Evolutionary conservation across 1,140 invertebrate species (phyloP).

Genomic region (Coelopa frigida): DNA sequence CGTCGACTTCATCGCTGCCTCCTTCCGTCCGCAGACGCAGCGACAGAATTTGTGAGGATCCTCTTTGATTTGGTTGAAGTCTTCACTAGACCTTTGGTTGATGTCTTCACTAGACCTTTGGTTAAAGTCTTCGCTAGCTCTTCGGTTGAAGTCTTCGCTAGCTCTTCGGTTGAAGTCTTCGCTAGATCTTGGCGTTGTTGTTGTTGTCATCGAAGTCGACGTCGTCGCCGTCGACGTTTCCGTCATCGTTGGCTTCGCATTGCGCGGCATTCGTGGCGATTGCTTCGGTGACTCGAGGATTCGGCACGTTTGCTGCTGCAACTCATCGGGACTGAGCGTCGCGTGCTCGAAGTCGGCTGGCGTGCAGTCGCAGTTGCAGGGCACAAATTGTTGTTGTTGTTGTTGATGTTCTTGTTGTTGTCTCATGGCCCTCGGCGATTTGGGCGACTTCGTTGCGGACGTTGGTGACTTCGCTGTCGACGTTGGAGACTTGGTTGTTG

Average conservation of each 20-base stretch:
- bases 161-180: background rate
- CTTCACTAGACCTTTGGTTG: too few species aligned
- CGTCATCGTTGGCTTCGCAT: too few species aligned
- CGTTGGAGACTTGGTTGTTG: too few species aligned
- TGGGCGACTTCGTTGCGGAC: conserved; percentile 11
- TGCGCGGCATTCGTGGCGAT: conserved; percentile 12
- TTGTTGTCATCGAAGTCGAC: conserved; percentile 5
- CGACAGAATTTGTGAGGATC: conserved; percentile 12
- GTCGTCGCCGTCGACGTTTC: too few species aligned
- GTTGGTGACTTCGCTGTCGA: conserved; percentile 9
- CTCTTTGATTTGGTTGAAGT: too few species aligned
- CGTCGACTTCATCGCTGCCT: too few species aligned
- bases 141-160: too few species aligned
- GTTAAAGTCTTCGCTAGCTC: too few species aligned
- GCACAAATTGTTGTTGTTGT: conserved; percentile 18
- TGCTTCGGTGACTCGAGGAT: conserved; percentile 38
- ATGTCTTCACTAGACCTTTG: too few species aligned
- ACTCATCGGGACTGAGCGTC: conserved; percentile 31
- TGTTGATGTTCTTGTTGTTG: conserved; percentile 10
- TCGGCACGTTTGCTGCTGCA: conserved; percentile 41
- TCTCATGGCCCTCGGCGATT: conserved; percentile 5
- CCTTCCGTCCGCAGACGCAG: conserved; percentile 19
- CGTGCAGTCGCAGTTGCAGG: conserved; percentile 37
- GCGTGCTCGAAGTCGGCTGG: conserved; percentile 36
- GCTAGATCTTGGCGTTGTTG: background rate